phyloP scores from a whole-genome alignment of 2,113 vertebrate genomes.

The Daphoenositta chrysoptera region DNA sequence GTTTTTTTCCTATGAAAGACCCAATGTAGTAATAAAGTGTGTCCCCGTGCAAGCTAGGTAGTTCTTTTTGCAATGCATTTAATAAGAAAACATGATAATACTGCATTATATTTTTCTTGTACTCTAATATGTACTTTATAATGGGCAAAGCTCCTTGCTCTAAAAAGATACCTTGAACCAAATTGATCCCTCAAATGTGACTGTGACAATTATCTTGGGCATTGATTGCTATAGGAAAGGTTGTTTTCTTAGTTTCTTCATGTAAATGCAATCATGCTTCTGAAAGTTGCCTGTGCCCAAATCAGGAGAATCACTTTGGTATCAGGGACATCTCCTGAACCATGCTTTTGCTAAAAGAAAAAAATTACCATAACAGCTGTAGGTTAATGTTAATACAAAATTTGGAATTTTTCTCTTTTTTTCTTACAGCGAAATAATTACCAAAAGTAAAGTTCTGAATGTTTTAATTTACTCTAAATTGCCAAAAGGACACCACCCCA shows the following conservation, averaged over 20 bases:
- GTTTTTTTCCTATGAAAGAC: neutral
- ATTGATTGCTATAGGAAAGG: neutral
- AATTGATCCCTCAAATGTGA: neutral
- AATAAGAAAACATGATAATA: neutral
- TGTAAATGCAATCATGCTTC: neutral
- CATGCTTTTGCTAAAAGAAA: neutral
- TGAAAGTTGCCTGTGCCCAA: neutral
- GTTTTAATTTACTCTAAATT: neutral
- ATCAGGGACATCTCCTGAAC: neutral
- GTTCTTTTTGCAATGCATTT: neutral
- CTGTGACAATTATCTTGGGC: neutral
- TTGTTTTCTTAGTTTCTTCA: neutral
- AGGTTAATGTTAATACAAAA: neutral
- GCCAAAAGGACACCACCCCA: neutral
- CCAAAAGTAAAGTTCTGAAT: neutral
- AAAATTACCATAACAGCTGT: accelerated
- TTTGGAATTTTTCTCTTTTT: neutral
- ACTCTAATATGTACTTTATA: neutral
- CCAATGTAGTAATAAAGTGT: neutral
- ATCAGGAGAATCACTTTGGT: neutral
- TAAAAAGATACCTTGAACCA: neutral
- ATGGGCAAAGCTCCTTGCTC: neutral
- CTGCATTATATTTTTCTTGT: neutral
- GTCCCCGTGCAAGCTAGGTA: neutral
- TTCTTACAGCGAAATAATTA: neutral